Percentiles rank a stretch among this genome's conserved stretches.
phyloP scores from a whole-genome alignment of 2,888 invertebrate species.

The Chymomyza caudatula region DNA sequence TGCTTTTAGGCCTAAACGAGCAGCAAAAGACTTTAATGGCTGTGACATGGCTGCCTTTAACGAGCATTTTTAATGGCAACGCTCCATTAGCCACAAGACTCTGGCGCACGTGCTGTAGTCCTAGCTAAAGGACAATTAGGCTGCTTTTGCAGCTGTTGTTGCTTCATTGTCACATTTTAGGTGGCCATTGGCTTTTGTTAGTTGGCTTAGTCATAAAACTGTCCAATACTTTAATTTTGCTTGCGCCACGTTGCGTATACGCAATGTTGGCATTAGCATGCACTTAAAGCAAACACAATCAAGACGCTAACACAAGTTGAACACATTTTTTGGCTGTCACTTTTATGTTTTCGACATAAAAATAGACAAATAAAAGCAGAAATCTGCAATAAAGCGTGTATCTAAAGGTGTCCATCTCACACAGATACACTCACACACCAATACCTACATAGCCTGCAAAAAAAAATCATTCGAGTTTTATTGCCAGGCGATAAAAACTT shows the following conservation, averaged over 20 bases:
- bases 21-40: background rate
- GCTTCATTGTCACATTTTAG: constrained; percentile 1
- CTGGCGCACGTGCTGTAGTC: background rate
- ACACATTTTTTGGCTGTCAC: background rate
- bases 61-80: background rate
- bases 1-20: constrained; percentile 4
- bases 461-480: constrained; percentile 62
- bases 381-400: constrained; percentile 3
- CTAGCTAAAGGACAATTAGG: constrained; percentile 2
- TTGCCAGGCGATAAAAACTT: constrained; percentile 32
- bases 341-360: constrained; percentile 58
- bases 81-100: background rate
- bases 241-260: constrained; percentile 38
- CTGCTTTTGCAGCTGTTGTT: background rate
- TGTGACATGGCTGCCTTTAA: background rate
- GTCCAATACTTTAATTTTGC: constrained; percentile 23
- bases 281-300: constrained; percentile 48
- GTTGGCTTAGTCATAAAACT: constrained; percentile 19
- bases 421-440: constrained; percentile 1
- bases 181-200: constrained; percentile 3
- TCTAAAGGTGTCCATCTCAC: constrained; percentile 20
- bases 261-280: constrained; percentile 53
- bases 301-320: constrained; percentile 16
- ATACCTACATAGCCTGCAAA: constrained; percentile 25
- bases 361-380: constrained; percentile 43